Evolutionary conservation across 1,140 invertebrate genomes (phyloP), one percentile per base, ranked within the genome.

Genomic region (Babylonia areolata): DNA sequence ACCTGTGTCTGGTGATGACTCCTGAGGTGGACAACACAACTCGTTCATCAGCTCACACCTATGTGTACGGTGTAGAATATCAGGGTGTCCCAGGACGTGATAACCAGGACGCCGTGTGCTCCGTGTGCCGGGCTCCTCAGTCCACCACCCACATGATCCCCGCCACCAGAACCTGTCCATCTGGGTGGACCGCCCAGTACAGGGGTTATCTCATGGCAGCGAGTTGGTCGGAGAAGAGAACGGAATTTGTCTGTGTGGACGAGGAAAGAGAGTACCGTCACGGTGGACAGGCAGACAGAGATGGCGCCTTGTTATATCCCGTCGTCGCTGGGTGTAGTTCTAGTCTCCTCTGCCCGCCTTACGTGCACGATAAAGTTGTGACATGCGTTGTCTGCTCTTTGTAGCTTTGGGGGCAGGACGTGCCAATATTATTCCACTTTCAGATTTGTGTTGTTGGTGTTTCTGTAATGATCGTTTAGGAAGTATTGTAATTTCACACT

Each of bases 341-440:
- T n/a, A 84, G 88, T n/a, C 87, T 92, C 28, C 85, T 81, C 1
- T 91, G 91, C 77, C 88, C 88, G 5, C 86, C 86, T 37, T 91
- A 90, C 82, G 64, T 81, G 0, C 0, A 37, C 87, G 46, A n/a
- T 31, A 33, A 84, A 12, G 89, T 89, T 58, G 28, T 91, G 0
- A 87, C 89, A 2, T 92, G 91, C 83, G 90, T 86, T 33, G 90
- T 92, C 5, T 92, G 91, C 58, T 85, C 89, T 1, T 89, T 88
- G 40, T 88, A 88, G n/a, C n/a, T n/a, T n/a, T n/a, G n/a, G n/a
- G n/a, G n/a, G n/a, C n/a, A n/a, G n/a, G n/a, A n/a, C n/a, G n/a
- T n/a, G n/a, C n/a, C n/a, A n/a, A n/a, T n/a, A n/a, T n/a, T n/a
- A n/a, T n/a, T n/a, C n/a, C n/a, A n/a, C n/a, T n/a, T n/a, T n/a